Conservation (phyloP, 1,140 invertebrate species). For the Holcopasites calliopsidis region DNA sequence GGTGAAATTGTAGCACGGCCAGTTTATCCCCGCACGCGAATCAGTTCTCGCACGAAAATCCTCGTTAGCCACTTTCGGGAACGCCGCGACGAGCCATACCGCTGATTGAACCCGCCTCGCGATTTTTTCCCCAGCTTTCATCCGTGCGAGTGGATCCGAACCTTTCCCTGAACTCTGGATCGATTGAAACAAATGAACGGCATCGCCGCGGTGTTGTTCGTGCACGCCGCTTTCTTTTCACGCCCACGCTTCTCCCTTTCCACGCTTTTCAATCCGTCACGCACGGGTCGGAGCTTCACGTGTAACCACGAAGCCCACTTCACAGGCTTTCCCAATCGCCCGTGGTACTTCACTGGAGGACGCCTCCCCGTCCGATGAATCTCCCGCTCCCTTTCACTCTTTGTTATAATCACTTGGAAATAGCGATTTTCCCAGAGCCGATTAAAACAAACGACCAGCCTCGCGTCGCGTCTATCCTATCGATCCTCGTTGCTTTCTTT, state of each 20-base stretch:
- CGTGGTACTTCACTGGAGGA: not conserved
- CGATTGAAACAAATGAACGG: not conserved
- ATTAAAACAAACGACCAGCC: not conserved
- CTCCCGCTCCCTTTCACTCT: not conserved
- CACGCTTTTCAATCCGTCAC: not conserved
- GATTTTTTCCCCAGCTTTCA: not conserved
- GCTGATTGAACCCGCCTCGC: constrained; percentile 16
- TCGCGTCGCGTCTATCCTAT: not conserved
- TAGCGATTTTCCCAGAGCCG: not conserved
- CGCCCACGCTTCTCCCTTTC: not conserved
- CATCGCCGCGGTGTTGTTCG: not conserved
- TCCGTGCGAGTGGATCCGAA: not conserved
- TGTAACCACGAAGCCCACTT: not conserved
- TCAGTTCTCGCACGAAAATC: constrained; percentile 47
- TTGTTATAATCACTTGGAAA: too few relatives aligned
- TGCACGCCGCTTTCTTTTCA: not conserved
- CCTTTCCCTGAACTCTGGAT: not conserved
- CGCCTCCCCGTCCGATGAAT: not conserved
- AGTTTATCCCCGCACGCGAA: constrained; percentile 40
- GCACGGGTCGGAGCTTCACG: not conserved
- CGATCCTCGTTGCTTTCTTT: not conserved
- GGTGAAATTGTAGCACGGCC: constrained; percentile 36
- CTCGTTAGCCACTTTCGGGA: constrained; percentile 60
- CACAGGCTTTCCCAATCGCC: not conserved
- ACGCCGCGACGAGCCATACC: constrained; percentile 23